phyloP scores from a whole-genome alignment of 2,113 vertebrate species.

The Ondatra zibethicus region DNA sequence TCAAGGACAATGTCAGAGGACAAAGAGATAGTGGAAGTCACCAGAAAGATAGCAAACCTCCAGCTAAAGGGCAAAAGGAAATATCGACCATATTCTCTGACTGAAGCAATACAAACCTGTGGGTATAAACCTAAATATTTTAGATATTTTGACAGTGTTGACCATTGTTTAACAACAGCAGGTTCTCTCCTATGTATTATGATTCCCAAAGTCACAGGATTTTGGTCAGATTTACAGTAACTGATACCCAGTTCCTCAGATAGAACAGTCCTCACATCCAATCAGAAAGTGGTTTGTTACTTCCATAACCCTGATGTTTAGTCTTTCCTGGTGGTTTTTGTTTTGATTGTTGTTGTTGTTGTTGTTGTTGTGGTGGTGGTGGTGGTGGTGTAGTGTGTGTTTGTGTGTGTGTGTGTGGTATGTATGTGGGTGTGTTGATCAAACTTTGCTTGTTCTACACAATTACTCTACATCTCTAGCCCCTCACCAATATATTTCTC shows the following conservation, averaged over 20 bases:
- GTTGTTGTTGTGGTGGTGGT: not conserved
- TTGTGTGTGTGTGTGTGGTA: not conserved
- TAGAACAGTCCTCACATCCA: not conserved
- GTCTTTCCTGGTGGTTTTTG: not conserved
- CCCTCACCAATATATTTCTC: not conserved
- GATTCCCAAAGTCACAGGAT: not conserved
- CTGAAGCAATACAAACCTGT: not conserved
- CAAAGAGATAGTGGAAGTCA: not conserved
- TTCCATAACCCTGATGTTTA: not conserved
- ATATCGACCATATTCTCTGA: not conserved
- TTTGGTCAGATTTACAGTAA: not conserved
- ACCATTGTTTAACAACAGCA: not conserved
- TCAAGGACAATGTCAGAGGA: not conserved
- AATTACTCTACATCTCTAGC: not conserved
- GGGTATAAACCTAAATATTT: not conserved
- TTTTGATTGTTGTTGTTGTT: not conserved
- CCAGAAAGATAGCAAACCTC: not conserved
- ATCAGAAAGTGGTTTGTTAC: not conserved
- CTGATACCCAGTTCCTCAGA: not conserved
- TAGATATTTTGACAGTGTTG: not conserved
- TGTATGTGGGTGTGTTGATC: not conserved
- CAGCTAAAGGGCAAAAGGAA: not conserved
- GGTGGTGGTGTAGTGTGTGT: not conserved
- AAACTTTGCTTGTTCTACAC: not conserved
- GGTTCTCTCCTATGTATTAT: not conserved